Percentiles rank a stretch among this genome's conserved stretches.
Evolutionary conservation across 2,113 vertebrate species (phyloP).

Genomic region (Tricholaema leucomelas): DNA sequence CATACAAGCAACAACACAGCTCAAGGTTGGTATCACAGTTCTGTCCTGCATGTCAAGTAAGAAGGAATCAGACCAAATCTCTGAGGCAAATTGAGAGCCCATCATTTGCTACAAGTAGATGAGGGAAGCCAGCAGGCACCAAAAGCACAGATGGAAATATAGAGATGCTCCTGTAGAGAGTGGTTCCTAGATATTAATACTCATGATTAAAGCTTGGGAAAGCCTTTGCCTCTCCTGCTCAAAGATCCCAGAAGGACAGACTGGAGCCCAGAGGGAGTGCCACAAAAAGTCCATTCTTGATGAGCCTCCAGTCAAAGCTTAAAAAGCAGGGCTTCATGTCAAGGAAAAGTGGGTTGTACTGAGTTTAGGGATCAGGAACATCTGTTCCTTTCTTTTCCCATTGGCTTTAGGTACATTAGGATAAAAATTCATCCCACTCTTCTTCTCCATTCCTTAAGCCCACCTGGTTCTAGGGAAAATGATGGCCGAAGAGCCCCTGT

Average conservation of each 20-base stretch:
- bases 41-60: neutral
- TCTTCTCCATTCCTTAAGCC: neutral
- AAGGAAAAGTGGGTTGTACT: neutral
- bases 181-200: neutral
- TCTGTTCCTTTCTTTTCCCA: neutral
- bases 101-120: neutral
- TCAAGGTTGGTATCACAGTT: neutral
- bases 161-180: neutral
- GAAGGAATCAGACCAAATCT: neutral
- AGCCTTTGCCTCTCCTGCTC: neutral
- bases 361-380: neutral
- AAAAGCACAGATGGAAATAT: neutral
- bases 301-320: neutral
- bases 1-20: rapidly evolving
- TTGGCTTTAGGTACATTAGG: neutral
- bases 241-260: neutral
- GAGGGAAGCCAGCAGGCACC: neutral
- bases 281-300: neutral
- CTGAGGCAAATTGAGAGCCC: neutral
- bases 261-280: neutral
- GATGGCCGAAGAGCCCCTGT: neutral
- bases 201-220: neutral
- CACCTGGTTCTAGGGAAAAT: neutral
- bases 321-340: neutral
- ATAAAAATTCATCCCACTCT: neutral